Evolutionary conservation across 2,888 invertebrate species (phyloP).

Genomic region (Mesopsocus fuscifrons): DNA sequence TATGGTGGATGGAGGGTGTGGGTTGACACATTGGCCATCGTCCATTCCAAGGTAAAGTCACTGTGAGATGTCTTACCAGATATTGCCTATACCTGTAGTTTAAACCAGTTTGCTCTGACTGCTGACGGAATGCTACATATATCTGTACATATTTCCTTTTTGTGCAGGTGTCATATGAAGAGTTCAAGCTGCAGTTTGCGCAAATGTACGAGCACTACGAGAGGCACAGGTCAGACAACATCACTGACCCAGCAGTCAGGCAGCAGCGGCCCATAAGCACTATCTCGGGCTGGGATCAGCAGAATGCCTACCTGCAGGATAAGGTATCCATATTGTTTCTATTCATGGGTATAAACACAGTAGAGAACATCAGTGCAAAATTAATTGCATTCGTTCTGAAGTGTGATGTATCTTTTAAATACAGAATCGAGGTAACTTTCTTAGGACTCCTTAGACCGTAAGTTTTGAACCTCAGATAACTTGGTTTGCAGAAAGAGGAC

Average conservation of each 20-base stretch:
- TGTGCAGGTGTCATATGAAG: slow-evolving; percentile 83
- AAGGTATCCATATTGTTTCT: slow-evolving; percentile 25
- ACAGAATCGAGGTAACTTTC: too few species aligned
- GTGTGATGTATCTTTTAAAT: too few species aligned
- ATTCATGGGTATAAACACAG: too few species aligned
- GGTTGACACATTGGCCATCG: slow-evolving; percentile 98
- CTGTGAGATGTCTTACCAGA: too few species aligned
- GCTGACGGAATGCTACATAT: background rate
- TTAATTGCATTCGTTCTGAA: too few species aligned
- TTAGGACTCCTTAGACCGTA: too few species aligned
- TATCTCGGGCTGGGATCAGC: slow-evolving; percentile 85
- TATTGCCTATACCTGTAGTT: too few species aligned
- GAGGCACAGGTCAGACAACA: slow-evolving; percentile 80
- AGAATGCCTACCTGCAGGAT: slow-evolving; percentile 23
- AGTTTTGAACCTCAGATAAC: too few species aligned
- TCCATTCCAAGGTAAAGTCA: slow-evolving; percentile 98
- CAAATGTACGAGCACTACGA: slow-evolving; percentile 96
- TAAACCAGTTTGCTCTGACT: background rate
- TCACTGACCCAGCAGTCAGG: slow-evolving; percentile 83
- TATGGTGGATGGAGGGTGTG: slow-evolving; percentile 99
- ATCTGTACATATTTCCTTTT: slow-evolving; percentile 4
- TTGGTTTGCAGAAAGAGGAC: slow-evolving; percentile 14
- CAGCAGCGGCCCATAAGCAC: slow-evolving; percentile 89
- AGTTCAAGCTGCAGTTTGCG: slow-evolving; percentile 91
- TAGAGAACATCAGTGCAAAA: too few species aligned